Conservation (phyloP, 1,140 invertebrate species). For the Aphaenogaster rudis region DNA sequence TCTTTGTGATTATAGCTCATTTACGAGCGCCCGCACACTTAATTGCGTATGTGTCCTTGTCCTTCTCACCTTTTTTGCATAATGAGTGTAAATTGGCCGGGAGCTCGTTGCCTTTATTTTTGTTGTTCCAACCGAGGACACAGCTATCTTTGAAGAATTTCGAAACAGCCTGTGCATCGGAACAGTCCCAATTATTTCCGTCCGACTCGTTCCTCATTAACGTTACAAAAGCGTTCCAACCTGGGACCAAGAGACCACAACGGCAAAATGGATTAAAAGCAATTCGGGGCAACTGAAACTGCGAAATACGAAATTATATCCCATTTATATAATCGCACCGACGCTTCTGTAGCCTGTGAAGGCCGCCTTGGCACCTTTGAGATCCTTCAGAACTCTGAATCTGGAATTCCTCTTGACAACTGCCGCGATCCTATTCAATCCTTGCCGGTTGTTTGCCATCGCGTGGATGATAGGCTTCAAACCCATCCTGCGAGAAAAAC, state of each 20-base stretch:
- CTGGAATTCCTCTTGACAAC: conserved; percentile 90
- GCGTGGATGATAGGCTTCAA: conserved; percentile 91
- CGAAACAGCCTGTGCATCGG: conserved; percentile 84
- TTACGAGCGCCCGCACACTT: background rate
- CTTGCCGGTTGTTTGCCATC: conserved; percentile 86
- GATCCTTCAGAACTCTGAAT: conserved; percentile 88
- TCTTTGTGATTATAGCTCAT: conserved; percentile 9
- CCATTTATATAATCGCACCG: conserved; percentile 79
- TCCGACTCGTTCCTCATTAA: conserved; percentile 83
- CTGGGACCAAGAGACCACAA: conserved; percentile 78
- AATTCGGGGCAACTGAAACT: background rate
- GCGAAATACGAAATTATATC: conserved; percentile 22
- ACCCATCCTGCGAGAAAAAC: conserved; percentile 85
- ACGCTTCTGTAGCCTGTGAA: conserved; percentile 90
- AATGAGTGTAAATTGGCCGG: conserved; percentile 79
- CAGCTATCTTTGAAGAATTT: conserved; percentile 90
- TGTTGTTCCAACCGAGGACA: conserved; percentile 86
- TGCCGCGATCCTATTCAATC: conserved; percentile 90
- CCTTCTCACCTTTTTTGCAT: conserved; percentile 70
- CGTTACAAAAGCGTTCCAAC: conserved; percentile 88
- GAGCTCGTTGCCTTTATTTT: conserved; percentile 61
- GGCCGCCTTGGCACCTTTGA: conserved; percentile 91
- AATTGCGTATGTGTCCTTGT: background rate
- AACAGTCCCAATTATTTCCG: conserved; percentile 81
- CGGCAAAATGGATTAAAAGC: background rate